phyloP scores from a whole-genome alignment of 2,888 invertebrate genomes.

The Atethmia centrago region DNA sequence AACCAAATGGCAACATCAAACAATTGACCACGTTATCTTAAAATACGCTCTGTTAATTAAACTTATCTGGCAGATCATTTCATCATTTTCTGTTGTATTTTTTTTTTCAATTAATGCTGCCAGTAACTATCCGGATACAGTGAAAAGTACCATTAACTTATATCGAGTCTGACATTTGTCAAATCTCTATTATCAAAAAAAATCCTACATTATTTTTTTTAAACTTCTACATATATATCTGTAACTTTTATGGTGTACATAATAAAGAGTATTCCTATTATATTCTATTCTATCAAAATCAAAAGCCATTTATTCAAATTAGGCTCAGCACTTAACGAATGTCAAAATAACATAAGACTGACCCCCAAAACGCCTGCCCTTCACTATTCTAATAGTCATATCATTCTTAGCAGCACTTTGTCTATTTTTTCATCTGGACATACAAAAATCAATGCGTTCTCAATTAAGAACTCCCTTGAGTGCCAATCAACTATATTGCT shows the following conservation, averaged over 20 bases:
- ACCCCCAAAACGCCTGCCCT: no score
- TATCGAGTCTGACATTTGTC: neutral
- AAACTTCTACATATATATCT: no score
- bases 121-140: neutral
- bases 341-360: no score
- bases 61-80: neutral
- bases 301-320: no score
- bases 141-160: neutral
- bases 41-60: neutral
- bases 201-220: no score
- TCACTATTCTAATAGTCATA: no score
- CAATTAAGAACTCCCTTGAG: neutral
- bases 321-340: no score
- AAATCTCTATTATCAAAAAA: neutral
- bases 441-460: conserved; percentile 6
- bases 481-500: neutral
- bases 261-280: no score
- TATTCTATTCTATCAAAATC: no score
- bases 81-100: neutral
- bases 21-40: neutral
- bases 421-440: neutral
- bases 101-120: neutral
- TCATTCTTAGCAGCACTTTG: neutral
- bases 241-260: no score
- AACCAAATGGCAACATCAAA: neutral